Evolutionary conservation across 2,113 vertebrate genomes (phyloP), one percentile per base, ranked within the genome.

Genomic region (Rhagologus leucostigma): DNA sequence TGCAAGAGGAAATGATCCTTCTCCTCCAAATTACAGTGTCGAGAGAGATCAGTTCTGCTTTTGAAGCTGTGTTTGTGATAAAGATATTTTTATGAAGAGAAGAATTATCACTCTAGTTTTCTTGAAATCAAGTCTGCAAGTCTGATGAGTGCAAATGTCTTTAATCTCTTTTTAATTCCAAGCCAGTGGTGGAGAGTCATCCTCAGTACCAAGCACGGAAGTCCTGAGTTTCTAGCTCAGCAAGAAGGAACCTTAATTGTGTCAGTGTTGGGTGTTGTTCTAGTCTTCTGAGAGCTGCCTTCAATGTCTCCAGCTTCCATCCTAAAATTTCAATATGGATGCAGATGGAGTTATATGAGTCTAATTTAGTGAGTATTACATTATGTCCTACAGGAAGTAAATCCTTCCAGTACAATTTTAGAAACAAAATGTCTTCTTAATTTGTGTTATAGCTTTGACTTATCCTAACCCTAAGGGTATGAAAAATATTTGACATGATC

Each of bases 1-100:
- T 93, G 39, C 47, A 84, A 84, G 90, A 84, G 82, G 87, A 94
- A 90, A 88, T 80, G 62, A 70, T 93, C 76, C 49, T 93, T 91
- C 62, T 95, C 37, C 46, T 76, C 60, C 63, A 84, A 91, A 77
- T 65, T 78, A 52, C 5, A 74, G 70, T 29, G 44, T 57, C 77
- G 56, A 77, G 68, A 84, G 81, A 29, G 47, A 88, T 64, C 75
- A 68, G 33, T 91, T 94, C 83, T 90, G 73, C 85, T 95, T 91
- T 93, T 65, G 68, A 86, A 65, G 47, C 64, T 63, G 63, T 39
- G 35, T 57, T 94, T 75, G 21, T 59, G 27, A 88, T 52, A 70
- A 65, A 69, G 42, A 56, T 59, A 49, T 83, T 92, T 90, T 92
- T 74, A 59, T 78, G 33, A 86, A 65, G 76, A 65, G 16, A 47